These are phyloP conservation scores for Holothuria leucospilota DNA, from an alignment of 53 echinoderm and acorn worm genomes.

Conservation along the genomic window DNA sequence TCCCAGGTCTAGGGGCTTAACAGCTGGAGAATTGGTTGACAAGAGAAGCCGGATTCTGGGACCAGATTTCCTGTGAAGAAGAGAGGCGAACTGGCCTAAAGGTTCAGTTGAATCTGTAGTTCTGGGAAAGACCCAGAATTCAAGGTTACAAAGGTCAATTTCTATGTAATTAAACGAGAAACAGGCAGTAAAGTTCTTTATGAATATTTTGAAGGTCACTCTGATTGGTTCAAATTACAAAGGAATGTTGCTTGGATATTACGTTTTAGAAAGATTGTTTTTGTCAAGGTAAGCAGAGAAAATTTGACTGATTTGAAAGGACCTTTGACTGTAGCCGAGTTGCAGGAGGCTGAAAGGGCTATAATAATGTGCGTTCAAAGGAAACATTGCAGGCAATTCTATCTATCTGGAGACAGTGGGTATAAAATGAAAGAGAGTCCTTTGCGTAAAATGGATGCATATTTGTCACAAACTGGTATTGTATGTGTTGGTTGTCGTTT, in stretches of 20 bases:
- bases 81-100: too few species aligned
- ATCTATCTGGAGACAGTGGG: neutral
- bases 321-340: neutral
- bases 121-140: too few species aligned
- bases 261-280: neutral
- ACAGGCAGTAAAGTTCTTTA: neutral
- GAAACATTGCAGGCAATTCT: neutral
- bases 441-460: constrained; percentile 36
- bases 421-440: neutral
- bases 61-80: too few species aligned
- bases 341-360: neutral
- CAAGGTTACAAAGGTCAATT: too few species aligned
- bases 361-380: constrained; percentile 33
- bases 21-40: too few species aligned
- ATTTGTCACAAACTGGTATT: constrained; percentile 32
- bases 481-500: constrained; percentile 51
- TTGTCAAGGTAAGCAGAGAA: too few species aligned
- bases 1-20: too few species aligned
- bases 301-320: too few species aligned
- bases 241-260: neutral
- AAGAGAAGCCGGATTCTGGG: too few species aligned
- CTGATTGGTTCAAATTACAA: neutral
- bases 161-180: too few species aligned
- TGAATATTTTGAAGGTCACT: neutral
- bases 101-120: too few species aligned